Conservation (phyloP, 2,888 invertebrate genomes). For the Dendrolimus pini region DNA sequence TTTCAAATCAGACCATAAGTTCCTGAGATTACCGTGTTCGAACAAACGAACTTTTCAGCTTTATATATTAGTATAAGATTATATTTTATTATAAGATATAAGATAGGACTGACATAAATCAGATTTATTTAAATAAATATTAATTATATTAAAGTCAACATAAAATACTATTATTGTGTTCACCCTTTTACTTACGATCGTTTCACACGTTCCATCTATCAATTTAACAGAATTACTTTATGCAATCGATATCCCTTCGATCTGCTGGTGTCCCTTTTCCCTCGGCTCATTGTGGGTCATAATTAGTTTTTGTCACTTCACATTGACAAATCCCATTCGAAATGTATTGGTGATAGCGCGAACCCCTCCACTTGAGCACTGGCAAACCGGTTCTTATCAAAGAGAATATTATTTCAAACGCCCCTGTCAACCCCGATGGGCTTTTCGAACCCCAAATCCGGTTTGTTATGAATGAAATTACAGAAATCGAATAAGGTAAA, state of each 20-base stretch:
- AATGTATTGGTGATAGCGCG: constrained; percentile 43
- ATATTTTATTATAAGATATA: too few species aligned
- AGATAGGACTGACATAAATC: too few species aligned
- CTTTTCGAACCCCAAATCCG: constrained; percentile 73
- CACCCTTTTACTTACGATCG: too few species aligned
- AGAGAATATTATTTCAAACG: constrained; percentile 77
- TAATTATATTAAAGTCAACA: too few species aligned
- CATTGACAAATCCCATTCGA: constrained; percentile 68
- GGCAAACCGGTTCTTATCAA: constrained; percentile 70
- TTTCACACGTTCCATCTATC: constrained; percentile 4
- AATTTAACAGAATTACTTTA: constrained; percentile 18
- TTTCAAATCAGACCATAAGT: too few species aligned
- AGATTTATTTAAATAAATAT: too few species aligned
- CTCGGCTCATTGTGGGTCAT: constrained; percentile 57
- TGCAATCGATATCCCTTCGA: constrained; percentile 43
- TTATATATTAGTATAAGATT: too few species aligned
- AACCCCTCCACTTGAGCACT: constrained; percentile 57
- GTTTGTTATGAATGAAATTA: constrained; percentile 78
- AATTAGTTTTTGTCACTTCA: constrained; percentile 77
- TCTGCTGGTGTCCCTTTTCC: constrained; percentile 39
- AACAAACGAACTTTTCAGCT: too few species aligned
- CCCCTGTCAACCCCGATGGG: constrained; percentile 73
- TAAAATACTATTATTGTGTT: too few species aligned
- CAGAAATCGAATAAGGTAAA: constrained; percentile 77
- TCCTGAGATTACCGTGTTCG: too few species aligned